phyloP scores from a whole-genome alignment of 2,797 vertebrate genomes.

The Smutsia temminckii region DNA sequence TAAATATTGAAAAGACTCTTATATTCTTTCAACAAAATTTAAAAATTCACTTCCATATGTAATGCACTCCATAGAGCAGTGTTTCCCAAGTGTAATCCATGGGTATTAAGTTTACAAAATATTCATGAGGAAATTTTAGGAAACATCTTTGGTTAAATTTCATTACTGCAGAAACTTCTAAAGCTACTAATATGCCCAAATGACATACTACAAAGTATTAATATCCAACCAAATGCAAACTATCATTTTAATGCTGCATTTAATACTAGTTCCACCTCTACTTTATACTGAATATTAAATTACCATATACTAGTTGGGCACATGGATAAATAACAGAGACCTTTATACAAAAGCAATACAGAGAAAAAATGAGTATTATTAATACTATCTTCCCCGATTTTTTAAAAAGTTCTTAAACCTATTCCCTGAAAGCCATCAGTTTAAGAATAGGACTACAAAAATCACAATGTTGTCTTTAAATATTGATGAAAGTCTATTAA shows the following conservation, averaged over 20 bases:
- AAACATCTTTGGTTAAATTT: constrained; percentile 1
- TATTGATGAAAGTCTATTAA: background rate
- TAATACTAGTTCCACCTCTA: background rate
- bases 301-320: background rate
- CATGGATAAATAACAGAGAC: constrained; percentile 8
- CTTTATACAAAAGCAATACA: background rate
- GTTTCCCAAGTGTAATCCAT: background rate
- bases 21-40: background rate
- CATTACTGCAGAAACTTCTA: background rate
- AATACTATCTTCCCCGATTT: background rate
- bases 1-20: background rate
- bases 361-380: background rate
- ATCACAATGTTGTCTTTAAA: background rate
- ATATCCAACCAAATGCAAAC: background rate
- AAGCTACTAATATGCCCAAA: background rate
- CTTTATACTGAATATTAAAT: constrained; percentile 2
- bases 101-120: background rate
- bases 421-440: background rate
- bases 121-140: background rate
- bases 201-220: background rate
- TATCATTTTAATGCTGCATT: background rate
- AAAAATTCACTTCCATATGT: background rate
- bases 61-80: background rate
- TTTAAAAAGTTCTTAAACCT: background rate
- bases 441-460: background rate